Base-by-base conservation (phyloP, 2,888 invertebrate species). In the Phyto melanocephala region DNA sequence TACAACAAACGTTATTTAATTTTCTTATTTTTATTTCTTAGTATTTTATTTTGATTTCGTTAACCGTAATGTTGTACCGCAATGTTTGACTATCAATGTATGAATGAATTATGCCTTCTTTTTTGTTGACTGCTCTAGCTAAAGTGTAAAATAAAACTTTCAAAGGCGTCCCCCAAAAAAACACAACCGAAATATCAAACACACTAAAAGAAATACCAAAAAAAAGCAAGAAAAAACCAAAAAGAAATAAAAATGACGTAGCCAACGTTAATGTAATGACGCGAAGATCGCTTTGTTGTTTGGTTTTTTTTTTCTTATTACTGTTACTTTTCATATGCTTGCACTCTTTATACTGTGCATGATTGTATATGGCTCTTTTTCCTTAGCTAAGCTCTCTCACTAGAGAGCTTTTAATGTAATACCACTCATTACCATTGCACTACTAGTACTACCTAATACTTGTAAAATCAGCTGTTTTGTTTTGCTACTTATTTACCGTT, bases 41-140 rank as follows among this genome's bases (percentile, higher is more conserved):
- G 37, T 63, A 24, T 52, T 75, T 28, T 58, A 28, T 63, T 70
- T 40, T 63, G 58, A 70, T 70, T 63, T 56, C 47, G 22, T 70
- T 63, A 70, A 81, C 79, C 82, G 82, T 67, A 67, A 74, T 80
- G 62, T 72, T 68, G 80, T 80, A 80, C 83, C 83, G 80, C 74
- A 77, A 76, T 68, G 83, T 80, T 80, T 68, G 75, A 79, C 82
- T 82, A 82, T 82, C 82, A 82, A 76, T 79, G 79, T 79, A 82
- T 82, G 82, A 82, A 82, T 82, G 82, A 82, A 82, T 79, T 82
- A 82, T 82, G 82, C 79, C 75, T 82, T 82, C 75, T 79, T 82
- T 65, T 79, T 67, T 71, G 63, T 74, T 74, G 35, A 52, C 79
- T 79, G 82, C 79, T 79, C 82, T 71, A 75, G 79, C 79, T 74